Base-by-base conservation (phyloP, 2,797 vertebrate species). In the Poecile montanus region DNA sequence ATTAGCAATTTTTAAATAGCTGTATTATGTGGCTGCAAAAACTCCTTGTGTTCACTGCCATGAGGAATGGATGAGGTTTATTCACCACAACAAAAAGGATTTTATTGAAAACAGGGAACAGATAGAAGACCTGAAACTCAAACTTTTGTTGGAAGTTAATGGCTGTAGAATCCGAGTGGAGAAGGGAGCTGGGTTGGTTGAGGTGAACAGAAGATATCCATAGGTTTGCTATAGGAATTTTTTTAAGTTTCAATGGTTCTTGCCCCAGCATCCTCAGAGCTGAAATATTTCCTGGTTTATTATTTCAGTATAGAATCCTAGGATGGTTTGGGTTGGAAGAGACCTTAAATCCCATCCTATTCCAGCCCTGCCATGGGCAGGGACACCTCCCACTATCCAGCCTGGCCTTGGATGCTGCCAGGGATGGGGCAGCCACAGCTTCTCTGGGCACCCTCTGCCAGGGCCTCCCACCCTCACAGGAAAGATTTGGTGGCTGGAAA, bases 1-100 rank as follows among this genome's bases (percentile, higher is more conserved):
- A 95, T 95, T 94, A 94, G 58, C n/a, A 25, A 70, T 91, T 89
- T 68, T 89, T 78, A 88, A 83, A 91, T 73, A 72, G 80, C 79
- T 72, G 15, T 50, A 84, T 95, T 87, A 79, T 51, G 34, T 32
- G 91, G 32, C 54, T 25, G 29, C 61, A 73, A 79, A 84, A 47
- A 6, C 66, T 26, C 30, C 30, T 66, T 25, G 23, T 91, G 72
- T 74, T 92, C 73, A 20, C 57, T 84, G 68, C 26, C 2, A 11
- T 21, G 27, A 76, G 75, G 88, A 61, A 88, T 27, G 48, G 36
- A 72, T 72, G 63, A 29, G 20, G 50, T 80, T 89, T 68, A 91
- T 89, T 94, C 88, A 86, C 47, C 45, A 9, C 6, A 54, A 72
- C 42, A 56, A 83, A 92, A 89, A 3, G 20, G 53, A 13, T n/a